These are phyloP conservation scores for Engraulis encrasicolus DNA, from an alignment of 2,113 vertebrate species.

Conservation along the genomic window DNA sequence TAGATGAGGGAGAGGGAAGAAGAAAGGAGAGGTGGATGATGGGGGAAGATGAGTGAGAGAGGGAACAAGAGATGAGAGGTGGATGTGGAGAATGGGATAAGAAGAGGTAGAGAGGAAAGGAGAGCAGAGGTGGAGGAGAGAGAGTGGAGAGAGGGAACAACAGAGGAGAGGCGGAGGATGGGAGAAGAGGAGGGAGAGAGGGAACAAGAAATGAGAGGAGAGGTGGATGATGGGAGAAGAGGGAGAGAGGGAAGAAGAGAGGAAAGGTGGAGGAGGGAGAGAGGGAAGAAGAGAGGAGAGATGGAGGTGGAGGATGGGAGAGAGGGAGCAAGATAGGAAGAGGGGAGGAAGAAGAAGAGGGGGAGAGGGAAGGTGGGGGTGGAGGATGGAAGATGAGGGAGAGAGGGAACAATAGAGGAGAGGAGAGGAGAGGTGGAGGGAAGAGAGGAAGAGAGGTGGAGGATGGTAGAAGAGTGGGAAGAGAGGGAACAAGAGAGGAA, in stretches of 20 bases:
- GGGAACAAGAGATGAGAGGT: no score
- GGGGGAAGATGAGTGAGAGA: not conserved
- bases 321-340: not conserved
- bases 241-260: not conserved
- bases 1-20: not conserved
- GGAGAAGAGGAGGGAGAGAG: not conserved
- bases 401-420: not conserved
- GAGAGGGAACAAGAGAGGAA: not conserved
- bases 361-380: not conserved
- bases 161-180: constrained; percentile 24
- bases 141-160: not conserved
- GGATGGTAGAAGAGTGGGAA: no score
- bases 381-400: no score
- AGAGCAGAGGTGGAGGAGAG: not conserved
- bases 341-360: not conserved
- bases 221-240: not conserved
- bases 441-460: not conserved
- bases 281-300: not conserved
- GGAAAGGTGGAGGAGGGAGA: not conserved
- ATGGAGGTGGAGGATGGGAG: not conserved
- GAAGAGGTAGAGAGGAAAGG: no score
- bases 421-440: not conserved
- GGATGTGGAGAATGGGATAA: not conserved
- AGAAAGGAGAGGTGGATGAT: no score
- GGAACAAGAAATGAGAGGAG: not conserved